Evolutionary conservation across 2,888 invertebrate genomes (phyloP).

Genomic region (Agriotes lineatus): DNA sequence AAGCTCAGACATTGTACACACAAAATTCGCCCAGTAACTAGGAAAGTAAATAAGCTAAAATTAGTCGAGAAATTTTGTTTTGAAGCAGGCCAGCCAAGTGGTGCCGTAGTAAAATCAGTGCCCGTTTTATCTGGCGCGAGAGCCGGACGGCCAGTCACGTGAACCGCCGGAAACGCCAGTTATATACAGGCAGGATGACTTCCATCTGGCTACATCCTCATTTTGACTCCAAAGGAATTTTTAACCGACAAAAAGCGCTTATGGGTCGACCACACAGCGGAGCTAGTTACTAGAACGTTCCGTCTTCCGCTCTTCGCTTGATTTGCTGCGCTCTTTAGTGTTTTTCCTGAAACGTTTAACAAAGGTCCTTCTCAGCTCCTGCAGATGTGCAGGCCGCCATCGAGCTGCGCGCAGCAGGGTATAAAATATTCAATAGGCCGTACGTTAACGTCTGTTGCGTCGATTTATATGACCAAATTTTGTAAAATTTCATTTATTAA

Average conservation of each 20-base stretch:
- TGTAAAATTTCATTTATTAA: too few species aligned
- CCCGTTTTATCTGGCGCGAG: conserved; percentile 55
- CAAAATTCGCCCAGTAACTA: neutral
- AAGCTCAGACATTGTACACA: too few species aligned
- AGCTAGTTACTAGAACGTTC: conserved; percentile 25
- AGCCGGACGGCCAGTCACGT: conserved; percentile 65
- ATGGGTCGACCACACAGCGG: conserved; percentile 41
- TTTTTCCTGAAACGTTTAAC: conserved; percentile 25
- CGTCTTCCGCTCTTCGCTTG: conserved; percentile 35
- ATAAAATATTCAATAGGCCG: too few species aligned
- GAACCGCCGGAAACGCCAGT: conserved; percentile 70
- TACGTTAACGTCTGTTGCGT: too few species aligned
- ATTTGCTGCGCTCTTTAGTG: conserved; percentile 21
- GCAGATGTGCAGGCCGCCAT: too few species aligned
- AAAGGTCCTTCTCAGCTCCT: neutral
- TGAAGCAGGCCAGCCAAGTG: conserved; percentile 19
- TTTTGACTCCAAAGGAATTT: conserved; percentile 62
- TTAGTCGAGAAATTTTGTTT: conserved; percentile 29
- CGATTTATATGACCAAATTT: too few species aligned
- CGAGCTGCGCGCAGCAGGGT: too few species aligned
- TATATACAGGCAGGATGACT: conserved; percentile 68
- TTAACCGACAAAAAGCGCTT: conserved; percentile 58
- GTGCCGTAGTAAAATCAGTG: conserved; percentile 37
- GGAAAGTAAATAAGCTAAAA: conserved; percentile 32
- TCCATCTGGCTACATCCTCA: conserved; percentile 65